Evolutionary conservation across 2,888 invertebrate genomes (phyloP).

Genomic region (Steinernema carpocapsae): DNA sequence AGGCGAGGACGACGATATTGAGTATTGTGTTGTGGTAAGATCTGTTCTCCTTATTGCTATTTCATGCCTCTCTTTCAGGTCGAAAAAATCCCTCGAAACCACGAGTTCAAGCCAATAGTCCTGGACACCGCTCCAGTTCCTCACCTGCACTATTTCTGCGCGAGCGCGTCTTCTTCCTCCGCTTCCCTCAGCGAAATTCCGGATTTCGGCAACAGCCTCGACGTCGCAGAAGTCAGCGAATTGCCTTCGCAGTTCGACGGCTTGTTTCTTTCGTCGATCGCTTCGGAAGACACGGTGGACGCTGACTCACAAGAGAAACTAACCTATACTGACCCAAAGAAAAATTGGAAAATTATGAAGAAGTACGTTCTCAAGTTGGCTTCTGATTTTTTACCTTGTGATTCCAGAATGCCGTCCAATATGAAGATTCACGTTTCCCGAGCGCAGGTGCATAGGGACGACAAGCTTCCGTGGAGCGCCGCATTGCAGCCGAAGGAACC

Average conservation of each 20-base stretch:
- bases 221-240: background rate
- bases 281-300: background rate
- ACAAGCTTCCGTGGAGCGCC: background rate
- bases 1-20: too few species aligned
- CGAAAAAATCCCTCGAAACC: too few species aligned
- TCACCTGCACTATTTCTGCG: background rate
- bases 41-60: too few species aligned
- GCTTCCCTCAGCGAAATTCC: background rate
- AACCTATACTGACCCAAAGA: background rate
- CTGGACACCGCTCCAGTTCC: conserved; percentile 2
- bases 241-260: background rate
- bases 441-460: background rate
- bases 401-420: background rate
- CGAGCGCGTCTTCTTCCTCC: background rate
- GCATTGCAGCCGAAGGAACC: background rate
- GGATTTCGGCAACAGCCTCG: background rate
- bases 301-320: background rate
- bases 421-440: background rate
- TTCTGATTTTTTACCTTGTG: background rate
- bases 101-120: background rate
- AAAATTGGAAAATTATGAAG: background rate
- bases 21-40: too few species aligned
- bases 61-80: too few species aligned
- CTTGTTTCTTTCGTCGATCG: background rate
- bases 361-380: background rate